These are phyloP conservation scores for Pseudolycoriella hygida DNA, from an alignment of 2,888 invertebrate species.

Conservation along the genomic window DNA sequence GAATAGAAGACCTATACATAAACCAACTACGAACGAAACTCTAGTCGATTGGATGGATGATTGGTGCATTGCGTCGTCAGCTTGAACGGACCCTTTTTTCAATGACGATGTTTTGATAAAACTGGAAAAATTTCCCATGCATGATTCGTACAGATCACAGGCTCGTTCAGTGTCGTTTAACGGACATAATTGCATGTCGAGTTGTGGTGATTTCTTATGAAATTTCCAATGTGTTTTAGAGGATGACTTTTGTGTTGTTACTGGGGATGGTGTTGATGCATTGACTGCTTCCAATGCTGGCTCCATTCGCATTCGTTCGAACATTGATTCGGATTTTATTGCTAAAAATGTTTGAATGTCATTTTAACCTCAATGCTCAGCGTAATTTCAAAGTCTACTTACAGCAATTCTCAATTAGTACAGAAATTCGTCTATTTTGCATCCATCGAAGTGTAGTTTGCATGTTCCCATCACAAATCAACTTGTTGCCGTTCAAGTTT, in stretches of 20 bases:
- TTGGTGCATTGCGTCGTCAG: too few species aligned
- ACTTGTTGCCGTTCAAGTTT: conserved; percentile 36
- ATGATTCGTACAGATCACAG: conserved; percentile 6
- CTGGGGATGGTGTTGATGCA: background rate
- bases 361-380: background rate
- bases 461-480: conserved; percentile 33
- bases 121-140: conserved; percentile 3
- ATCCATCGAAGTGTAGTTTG: conserved; percentile 16
- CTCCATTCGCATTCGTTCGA: conserved; percentile 19
- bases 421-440: conserved; percentile 15
- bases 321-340: conserved; percentile 11
- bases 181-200: background rate
- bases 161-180: background rate
- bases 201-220: too few species aligned
- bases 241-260: background rate
- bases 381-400: conserved; percentile 1
- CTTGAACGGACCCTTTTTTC: too few species aligned
- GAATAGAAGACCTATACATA: conserved; percentile 2
- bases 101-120: too few species aligned
- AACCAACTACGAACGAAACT: conserved; percentile 1
- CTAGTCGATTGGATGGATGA: too few species aligned
- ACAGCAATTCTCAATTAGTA: conserved; percentile 17
- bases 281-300: background rate
- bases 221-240: background rate
- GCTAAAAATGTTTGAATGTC: background rate